A percentile compares a stretch with the other conserved stretches of the same genome.
Evolutionary conservation across 2,113 vertebrate species (phyloP).

Genomic region (Alaudala cheleensis): DNA sequence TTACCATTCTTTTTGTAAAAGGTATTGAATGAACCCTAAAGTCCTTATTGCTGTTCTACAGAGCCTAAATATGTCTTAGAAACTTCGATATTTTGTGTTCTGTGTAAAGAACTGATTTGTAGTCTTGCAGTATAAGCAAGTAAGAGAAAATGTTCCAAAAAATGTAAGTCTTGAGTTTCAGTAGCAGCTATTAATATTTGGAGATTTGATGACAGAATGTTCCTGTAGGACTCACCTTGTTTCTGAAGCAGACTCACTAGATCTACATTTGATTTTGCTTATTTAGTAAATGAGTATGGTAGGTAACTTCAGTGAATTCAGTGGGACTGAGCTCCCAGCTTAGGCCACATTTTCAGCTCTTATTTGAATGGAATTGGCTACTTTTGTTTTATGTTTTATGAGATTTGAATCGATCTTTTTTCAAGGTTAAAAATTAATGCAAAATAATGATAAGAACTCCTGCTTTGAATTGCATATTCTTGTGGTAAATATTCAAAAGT

Average conservation of each 20-base stretch:
- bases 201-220: background rate
- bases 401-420: background rate
- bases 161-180: background rate
- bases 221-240: background rate
- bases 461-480: background rate
- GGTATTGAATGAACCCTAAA: no score
- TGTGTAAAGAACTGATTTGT: background rate
- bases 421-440: background rate
- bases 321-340: background rate
- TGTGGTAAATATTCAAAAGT: background rate
- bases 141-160: background rate
- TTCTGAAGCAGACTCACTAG: background rate
- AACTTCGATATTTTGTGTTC: background rate
- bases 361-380: background rate
- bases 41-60: background rate
- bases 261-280: background rate
- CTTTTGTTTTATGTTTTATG: background rate
- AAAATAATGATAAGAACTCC: background rate
- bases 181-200: background rate
- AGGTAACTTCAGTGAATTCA: background rate
- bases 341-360: background rate
- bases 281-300: background rate
- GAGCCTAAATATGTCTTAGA: background rate
- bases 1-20: background rate
- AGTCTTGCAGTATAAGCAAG: background rate